These are phyloP conservation scores for Calyptomena viridis DNA, from an alignment of 2,113 vertebrate species.

Conservation along the genomic window DNA sequence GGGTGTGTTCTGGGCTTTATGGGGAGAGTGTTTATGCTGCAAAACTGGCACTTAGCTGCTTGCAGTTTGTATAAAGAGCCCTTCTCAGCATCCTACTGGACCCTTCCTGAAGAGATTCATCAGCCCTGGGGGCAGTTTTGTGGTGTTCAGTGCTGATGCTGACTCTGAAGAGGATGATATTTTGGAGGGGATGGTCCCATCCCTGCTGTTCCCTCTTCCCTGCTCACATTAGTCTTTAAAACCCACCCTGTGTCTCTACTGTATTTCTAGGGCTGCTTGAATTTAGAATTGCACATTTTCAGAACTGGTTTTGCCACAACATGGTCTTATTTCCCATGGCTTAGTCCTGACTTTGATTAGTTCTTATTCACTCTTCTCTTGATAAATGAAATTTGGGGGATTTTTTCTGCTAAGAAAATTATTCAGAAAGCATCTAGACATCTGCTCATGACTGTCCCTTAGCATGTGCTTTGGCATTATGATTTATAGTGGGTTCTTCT, in stretches of 20 bases:
- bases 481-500: background rate
- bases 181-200: background rate
- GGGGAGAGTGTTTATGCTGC: background rate
- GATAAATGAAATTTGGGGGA: background rate
- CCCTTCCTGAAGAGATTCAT: background rate
- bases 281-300: background rate
- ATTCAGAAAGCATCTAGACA: background rate
- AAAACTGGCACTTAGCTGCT: background rate
- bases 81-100: background rate
- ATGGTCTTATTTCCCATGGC: background rate
- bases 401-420: background rate
- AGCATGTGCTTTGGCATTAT: background rate
- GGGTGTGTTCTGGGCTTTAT: background rate
- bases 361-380: background rate
- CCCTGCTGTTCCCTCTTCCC: background rate
- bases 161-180: background rate
- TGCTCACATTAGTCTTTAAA: background rate
- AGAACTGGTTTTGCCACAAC: background rate
- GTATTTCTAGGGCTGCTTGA: background rate
- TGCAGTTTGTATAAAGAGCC: background rate
- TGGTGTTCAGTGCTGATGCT: background rate
- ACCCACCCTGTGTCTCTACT: background rate
- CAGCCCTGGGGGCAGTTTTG: background rate
- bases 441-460: background rate
- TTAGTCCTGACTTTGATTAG: background rate